Percentiles rank a stretch among this genome's conserved stretches.
These are phyloP conservation scores for Oegoconia quadripuncta DNA, from an alignment of 2,888 invertebrate genomes.

Conservation along the genomic window DNA sequence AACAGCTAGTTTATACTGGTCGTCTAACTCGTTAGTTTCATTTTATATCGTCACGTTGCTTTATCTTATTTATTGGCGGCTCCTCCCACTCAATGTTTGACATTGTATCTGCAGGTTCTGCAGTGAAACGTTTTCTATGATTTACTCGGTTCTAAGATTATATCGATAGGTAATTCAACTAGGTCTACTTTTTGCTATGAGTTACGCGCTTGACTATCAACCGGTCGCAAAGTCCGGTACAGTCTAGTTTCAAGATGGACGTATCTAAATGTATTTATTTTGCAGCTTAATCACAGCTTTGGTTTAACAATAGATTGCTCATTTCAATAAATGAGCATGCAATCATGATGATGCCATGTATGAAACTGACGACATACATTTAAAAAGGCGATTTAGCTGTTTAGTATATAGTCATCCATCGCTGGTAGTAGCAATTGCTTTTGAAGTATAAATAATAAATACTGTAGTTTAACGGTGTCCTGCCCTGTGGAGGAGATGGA, in stretches of 20 bases:
- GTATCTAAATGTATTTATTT: conserved; percentile 2
- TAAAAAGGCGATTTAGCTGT: no score
- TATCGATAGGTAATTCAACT: conserved; percentile 48
- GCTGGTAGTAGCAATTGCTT: no score
- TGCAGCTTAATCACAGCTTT: neutral
- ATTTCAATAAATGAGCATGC: no score
- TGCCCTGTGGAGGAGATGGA: no score
- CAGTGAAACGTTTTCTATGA: conserved; percentile 52
- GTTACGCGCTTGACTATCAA: conserved; percentile 44
- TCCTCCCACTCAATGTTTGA: conserved; percentile 41
- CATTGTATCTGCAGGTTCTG: conserved; percentile 22
- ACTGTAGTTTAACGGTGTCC: no score
- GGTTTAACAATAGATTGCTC: neutral
- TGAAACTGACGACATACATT: no score
- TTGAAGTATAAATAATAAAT: no score
- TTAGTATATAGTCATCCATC: no score
- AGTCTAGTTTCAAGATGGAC: conserved; percentile 5
- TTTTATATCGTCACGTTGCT: conserved; percentile 31
- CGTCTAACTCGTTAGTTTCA: conserved; percentile 23
- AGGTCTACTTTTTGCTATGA: conserved; percentile 52
- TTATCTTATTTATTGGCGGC: conserved; percentile 49
- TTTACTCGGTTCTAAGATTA: conserved; percentile 46
- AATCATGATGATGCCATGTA: no score
- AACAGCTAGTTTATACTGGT: conserved; percentile 10
- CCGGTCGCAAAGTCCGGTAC: conserved; percentile 38